Conservation (phyloP, 2,113 vertebrate species). For the Motacilla alba region DNA sequence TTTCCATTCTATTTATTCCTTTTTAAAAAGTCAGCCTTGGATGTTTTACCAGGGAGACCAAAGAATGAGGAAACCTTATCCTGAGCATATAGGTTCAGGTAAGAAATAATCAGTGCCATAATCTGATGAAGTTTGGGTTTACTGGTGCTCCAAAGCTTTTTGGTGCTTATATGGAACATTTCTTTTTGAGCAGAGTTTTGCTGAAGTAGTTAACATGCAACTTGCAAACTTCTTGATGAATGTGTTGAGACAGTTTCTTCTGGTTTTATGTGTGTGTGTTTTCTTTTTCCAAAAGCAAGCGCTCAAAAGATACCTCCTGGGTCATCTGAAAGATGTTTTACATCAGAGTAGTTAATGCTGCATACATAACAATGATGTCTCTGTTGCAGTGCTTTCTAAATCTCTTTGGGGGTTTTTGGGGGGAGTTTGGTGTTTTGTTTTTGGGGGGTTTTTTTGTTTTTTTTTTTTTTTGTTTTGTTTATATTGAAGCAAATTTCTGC, state of each 20-base stretch:
- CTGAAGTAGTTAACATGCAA: not conserved
- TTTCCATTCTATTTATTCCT: not conserved
- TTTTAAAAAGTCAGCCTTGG: not conserved
- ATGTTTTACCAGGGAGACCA: not conserved
- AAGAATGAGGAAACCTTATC: not conserved
- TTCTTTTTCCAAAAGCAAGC: not conserved
- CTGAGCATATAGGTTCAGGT: not conserved
- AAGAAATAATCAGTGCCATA: not conserved
- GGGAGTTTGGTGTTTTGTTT: not conserved
- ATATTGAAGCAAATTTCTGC: not conserved
- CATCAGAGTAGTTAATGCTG: not conserved
- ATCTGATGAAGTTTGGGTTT: not conserved
- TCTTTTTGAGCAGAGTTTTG: not conserved
- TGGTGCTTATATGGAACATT: not conserved
- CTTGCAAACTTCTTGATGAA: not conserved
- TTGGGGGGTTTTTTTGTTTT: not conserved
- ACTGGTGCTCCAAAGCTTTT: not conserved
- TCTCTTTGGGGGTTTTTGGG: fast-evolving
- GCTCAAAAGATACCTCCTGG: not conserved
- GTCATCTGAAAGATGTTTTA: not conserved
- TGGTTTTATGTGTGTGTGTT: not conserved
- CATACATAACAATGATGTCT: not conserved
- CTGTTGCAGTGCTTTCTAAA: not conserved
- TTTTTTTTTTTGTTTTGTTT: not conserved
- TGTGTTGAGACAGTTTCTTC: not conserved